phyloP scores from a whole-genome alignment of 2,113 vertebrate species.

The Phyllostomus hastatus region DNA sequence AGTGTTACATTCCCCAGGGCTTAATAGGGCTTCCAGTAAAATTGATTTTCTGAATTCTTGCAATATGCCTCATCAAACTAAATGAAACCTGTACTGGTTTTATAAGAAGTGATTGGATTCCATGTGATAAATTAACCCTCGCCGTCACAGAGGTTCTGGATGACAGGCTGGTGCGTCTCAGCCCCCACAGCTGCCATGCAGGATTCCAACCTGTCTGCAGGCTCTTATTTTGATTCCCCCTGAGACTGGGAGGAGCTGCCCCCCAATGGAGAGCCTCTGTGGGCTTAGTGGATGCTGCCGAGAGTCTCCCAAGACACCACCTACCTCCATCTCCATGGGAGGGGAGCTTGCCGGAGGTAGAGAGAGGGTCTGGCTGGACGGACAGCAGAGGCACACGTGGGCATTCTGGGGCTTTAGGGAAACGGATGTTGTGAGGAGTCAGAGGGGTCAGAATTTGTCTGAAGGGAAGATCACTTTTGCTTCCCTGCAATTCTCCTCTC shows the following conservation, averaged over 20 bases:
- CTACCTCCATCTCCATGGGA: background rate
- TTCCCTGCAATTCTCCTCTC: background rate
- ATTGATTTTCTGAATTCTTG: slow-evolving; percentile 86
- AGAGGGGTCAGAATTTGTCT: background rate
- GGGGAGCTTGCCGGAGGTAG: background rate
- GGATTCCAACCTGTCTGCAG: slow-evolving; percentile 73
- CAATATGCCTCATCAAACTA: slow-evolving; percentile 85
- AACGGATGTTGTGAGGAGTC: background rate
- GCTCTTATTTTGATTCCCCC: slow-evolving; percentile 67
- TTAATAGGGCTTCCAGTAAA: slow-evolving; percentile 85
- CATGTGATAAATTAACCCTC: slow-evolving; percentile 82
- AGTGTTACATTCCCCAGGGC: slow-evolving; percentile 81
- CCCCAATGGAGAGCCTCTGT: background rate
- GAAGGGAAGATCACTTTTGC: background rate
- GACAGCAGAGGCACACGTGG: background rate
- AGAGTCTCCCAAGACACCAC: background rate
- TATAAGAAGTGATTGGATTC: slow-evolving; percentile 82
- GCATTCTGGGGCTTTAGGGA: background rate
- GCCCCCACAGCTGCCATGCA: slow-evolving; percentile 70
- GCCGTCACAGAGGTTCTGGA: slow-evolving; percentile 53
- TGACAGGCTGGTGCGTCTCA: slow-evolving; percentile 75
- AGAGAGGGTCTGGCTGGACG: background rate
- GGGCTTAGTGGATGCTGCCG: background rate
- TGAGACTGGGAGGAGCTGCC: background rate
- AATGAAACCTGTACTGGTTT: slow-evolving; percentile 82